These are phyloP conservation scores for Ornithorhynchus anatinus DNA, from an alignment of 2,113 vertebrate genomes.

Conservation along the genomic window DNA sequence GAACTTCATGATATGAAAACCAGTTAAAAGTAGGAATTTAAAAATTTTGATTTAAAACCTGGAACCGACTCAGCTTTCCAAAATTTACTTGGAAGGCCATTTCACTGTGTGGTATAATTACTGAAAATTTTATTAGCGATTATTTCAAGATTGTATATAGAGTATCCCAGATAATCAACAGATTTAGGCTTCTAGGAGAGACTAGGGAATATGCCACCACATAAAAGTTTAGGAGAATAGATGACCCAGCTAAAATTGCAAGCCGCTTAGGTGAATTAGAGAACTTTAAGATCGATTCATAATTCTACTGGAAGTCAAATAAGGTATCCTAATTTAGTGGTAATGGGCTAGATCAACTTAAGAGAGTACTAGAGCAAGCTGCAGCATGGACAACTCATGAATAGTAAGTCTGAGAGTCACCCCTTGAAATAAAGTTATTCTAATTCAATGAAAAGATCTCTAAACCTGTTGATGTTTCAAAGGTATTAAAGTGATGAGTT, in stretches of 20 bases:
- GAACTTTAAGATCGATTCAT: neutral
- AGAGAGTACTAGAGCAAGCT: constrained; percentile 5
- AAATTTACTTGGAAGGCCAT: neutral
- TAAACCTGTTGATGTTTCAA: neutral
- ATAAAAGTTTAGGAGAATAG: neutral
- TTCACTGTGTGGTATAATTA: neutral
- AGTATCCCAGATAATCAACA: neutral
- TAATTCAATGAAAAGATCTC: neutral
- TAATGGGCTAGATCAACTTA: neutral
- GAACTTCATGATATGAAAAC: neutral
- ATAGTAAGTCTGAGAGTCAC: neutral
- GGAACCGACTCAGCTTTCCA: neutral
- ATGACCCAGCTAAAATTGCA: neutral
- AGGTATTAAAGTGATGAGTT: neutral
- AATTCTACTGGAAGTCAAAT: neutral
- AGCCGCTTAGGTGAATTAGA: neutral
- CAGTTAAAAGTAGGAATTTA: neutral
- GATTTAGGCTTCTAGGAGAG: neutral
- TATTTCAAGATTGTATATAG: neutral
- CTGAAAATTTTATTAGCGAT: neutral
- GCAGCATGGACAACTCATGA: neutral
- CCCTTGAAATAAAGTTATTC: neutral
- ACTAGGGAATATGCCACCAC: neutral
- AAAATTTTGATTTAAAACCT: neutral
- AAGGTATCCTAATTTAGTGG: neutral